These are phyloP conservation scores for Tridacna gigas DNA, from an alignment of 2,888 invertebrate genomes.

Conservation along the genomic window DNA sequence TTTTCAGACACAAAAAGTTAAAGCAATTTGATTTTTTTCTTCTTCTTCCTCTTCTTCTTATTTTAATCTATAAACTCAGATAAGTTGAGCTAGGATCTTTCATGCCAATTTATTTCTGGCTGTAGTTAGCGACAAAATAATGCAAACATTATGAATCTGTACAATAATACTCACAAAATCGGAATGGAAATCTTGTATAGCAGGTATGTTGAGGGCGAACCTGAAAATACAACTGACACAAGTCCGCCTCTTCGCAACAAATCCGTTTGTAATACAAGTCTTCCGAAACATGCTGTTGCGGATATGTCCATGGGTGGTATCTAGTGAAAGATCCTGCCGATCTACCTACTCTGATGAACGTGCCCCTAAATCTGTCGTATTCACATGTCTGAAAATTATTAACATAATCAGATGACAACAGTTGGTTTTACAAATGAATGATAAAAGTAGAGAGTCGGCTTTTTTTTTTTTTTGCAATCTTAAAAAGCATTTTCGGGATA, in stretches of 20 bases:
- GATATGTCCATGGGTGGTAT: background rate
- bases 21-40: too few species aligned
- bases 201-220: conserved; percentile 7
- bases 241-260: conserved; percentile 3
- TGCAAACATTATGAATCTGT: too few species aligned
- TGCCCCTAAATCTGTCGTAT: background rate
- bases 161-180: background rate
- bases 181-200: background rate
- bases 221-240: background rate
- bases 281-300: background rate
- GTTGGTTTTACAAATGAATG: too few species aligned
- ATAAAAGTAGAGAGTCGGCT: too few species aligned
- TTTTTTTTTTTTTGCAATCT: too few species aligned
- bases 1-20: too few species aligned
- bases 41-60: too few species aligned
- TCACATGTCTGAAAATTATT: conserved; percentile 7
- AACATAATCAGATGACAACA: background rate
- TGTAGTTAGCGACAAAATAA: too few species aligned
- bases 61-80: too few species aligned
- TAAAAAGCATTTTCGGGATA: too few species aligned
- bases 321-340: background rate
- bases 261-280: background rate
- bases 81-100: too few species aligned
- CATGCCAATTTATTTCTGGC: too few species aligned
- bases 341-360: background rate